Conservation (phyloP, 2,888 invertebrate genomes). For the Cerceris rybyensis region DNA sequence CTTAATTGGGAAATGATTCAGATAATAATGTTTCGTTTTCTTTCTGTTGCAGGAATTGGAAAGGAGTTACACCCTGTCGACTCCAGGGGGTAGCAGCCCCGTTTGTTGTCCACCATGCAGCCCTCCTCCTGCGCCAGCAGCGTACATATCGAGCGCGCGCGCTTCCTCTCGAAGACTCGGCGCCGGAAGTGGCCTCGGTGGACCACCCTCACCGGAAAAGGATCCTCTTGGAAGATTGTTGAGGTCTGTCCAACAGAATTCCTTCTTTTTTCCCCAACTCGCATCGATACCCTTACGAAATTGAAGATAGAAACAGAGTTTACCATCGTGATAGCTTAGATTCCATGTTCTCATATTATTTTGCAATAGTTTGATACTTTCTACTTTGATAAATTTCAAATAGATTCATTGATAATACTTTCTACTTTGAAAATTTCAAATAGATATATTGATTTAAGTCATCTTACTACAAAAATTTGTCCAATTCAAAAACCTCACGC, state of each 20-base stretch:
- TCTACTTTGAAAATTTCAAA: no score
- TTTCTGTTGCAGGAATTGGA: conserved; percentile 74
- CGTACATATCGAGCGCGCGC: conserved; percentile 79
- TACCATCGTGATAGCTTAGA: no score
- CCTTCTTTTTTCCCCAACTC: neutral
- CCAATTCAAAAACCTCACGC: no score
- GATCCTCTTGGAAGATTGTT: conserved; percentile 75
- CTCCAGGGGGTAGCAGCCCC: conserved; percentile 76
- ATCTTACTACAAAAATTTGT: no score
- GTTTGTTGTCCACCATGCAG: conserved; percentile 77
- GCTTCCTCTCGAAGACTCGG: conserved; percentile 77
- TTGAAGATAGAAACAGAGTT: no score
- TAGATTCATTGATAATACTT: no score
- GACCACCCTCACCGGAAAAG: conserved; percentile 73
- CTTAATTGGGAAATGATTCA: neutral
- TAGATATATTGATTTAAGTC: no score
- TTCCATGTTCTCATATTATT: no score
- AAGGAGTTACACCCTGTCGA: conserved; percentile 76
- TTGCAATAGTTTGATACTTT: no score
- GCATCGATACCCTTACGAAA: no score
- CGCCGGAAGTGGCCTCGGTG: conserved; percentile 69
- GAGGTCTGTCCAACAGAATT: conserved; percentile 63
- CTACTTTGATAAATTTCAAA: no score
- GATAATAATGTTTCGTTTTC: neutral
- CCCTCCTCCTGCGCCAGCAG: conserved; percentile 78